These are phyloP conservation scores for Heliconius charithonia DNA, from an alignment of 2,888 invertebrate species.

Conservation along the genomic window DNA sequence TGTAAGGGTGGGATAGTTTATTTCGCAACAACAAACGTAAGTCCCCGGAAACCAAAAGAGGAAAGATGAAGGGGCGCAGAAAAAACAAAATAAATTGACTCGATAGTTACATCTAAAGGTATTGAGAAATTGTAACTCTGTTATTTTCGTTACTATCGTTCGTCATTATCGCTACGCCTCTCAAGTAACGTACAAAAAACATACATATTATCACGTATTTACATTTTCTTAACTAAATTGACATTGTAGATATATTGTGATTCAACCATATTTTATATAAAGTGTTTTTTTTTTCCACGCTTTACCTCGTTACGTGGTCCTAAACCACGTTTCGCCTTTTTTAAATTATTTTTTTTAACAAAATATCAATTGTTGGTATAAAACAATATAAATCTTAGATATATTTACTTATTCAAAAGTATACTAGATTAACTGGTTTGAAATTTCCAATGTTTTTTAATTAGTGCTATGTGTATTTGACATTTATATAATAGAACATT, in stretches of 20 bases:
- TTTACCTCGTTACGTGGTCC: too few species aligned
- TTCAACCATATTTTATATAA: too few species aligned
- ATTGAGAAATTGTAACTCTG: background rate
- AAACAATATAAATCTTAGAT: too few species aligned
- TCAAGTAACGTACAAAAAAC: background rate
- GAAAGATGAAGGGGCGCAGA: slow-evolving; percentile 24
- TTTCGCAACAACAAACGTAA: slow-evolving; percentile 30
- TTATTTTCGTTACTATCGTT: background rate
- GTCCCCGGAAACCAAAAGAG: slow-evolving; percentile 21
- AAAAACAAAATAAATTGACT: slow-evolving; percentile 33
- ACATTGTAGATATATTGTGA: background rate
- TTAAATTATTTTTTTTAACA: too few species aligned
- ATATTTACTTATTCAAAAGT: too few species aligned
- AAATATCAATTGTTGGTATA: too few species aligned
- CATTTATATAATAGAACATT: too few species aligned
- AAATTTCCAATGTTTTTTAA: too few species aligned
- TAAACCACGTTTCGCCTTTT: too few species aligned
- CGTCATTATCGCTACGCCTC: background rate
- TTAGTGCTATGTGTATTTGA: too few species aligned
- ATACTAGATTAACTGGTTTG: too few species aligned
- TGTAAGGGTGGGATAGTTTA: slow-evolving; percentile 28
- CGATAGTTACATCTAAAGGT: slow-evolving; percentile 25
- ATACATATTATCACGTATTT: background rate
- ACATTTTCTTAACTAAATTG: background rate
- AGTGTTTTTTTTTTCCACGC: too few species aligned